A percentile compares a stretch with the other conserved stretches of the same genome.
phyloP scores from a whole-genome alignment of 2,888 invertebrate genomes.

The Mylabris sibirica region DNA sequence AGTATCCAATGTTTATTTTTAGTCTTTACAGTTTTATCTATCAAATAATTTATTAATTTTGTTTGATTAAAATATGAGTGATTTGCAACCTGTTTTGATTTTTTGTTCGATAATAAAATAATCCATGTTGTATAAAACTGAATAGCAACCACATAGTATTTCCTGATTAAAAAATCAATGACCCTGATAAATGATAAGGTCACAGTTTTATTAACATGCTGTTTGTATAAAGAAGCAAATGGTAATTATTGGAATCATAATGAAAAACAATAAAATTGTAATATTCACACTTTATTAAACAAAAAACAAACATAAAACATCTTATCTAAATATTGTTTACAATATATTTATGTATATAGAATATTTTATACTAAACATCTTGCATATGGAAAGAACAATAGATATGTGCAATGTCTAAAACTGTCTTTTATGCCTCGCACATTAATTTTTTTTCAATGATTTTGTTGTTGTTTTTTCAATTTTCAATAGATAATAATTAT shows the following conservation, averaged over 20 bases:
- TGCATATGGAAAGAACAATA: conserved; percentile 61
- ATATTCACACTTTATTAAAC: conserved; percentile 62
- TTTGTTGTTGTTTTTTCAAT: background rate
- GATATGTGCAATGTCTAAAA: conserved; percentile 60
- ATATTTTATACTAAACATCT: conserved; percentile 57
- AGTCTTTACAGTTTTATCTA: no score
- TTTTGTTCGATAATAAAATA: background rate
- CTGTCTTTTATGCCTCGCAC: conserved; percentile 54
- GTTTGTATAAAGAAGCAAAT: background rate
- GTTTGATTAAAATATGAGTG: background rate
- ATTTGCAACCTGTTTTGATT: background rate
- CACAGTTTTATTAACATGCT: background rate
- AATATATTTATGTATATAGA: conserved; percentile 24
- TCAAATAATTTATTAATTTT: background rate
- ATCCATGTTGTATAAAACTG: background rate
- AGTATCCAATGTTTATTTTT: no score
- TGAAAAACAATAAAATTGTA: conserved; percentile 34
- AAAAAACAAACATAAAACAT: conserved; percentile 60
- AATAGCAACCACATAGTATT: background rate
- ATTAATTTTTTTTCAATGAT: conserved; percentile 11
- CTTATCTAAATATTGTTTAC: conserved; percentile 54
- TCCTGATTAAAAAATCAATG: conserved; percentile 7
- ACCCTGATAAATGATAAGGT: background rate
- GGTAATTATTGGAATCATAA: background rate
- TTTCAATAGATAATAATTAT: conserved; percentile 41